Conservation (phyloP, 2,797 vertebrate genomes). For the Aythya fuligula region DNA sequence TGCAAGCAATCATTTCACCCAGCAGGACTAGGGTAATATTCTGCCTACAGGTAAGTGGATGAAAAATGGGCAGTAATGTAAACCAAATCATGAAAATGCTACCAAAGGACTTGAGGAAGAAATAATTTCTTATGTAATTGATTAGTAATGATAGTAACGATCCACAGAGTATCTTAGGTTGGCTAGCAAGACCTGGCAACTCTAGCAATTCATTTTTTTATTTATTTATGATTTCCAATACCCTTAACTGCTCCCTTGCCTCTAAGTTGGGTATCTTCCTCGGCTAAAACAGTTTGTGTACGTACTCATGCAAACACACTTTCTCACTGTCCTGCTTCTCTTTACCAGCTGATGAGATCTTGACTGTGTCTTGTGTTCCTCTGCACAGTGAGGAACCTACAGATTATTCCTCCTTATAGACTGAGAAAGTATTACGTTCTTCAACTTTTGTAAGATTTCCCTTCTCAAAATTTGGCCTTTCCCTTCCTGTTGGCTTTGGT, state of each 20-base stretch:
- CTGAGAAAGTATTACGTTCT: not conserved
- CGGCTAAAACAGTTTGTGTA: not conserved
- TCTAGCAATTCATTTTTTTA: not conserved
- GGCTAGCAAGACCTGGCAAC: not conserved
- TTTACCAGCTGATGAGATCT: not conserved
- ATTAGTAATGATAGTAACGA: not conserved
- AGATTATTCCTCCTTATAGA: not conserved
- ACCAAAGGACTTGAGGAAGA: not conserved
- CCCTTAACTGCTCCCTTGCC: not conserved
- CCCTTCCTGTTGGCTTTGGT: not conserved
- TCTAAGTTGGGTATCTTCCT: not conserved
- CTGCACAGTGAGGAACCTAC: not conserved
- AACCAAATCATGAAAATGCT: not conserved
- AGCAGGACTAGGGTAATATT: not conserved
- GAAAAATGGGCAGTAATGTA: not conserved
- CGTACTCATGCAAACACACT: fast-evolving
- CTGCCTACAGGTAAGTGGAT: not conserved
- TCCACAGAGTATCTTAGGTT: not conserved
- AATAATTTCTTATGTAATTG: not conserved
- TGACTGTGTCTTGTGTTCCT: not conserved
- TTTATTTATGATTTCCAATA: not conserved
- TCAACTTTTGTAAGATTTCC: not conserved
- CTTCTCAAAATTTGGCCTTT: not conserved
- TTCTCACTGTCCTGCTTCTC: not conserved
- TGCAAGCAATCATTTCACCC: not conserved